These are phyloP conservation scores for Chamaetylas fuelleborni DNA, from an alignment of 2,113 vertebrate genomes.

Conservation along the genomic window DNA sequence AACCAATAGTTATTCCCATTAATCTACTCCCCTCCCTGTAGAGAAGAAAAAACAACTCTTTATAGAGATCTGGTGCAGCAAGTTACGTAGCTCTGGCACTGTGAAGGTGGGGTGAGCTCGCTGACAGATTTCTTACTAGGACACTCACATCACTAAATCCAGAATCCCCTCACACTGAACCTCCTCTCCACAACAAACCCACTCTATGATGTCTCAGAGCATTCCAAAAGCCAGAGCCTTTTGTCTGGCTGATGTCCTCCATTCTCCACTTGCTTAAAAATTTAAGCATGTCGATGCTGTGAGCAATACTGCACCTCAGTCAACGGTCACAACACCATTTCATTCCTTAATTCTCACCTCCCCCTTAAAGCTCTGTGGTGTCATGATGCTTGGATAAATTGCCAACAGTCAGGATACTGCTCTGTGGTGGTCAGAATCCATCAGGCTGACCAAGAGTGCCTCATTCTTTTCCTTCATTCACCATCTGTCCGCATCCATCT, in stretches of 20 bases:
- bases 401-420: background rate
- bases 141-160: background rate
- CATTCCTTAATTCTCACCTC: background rate
- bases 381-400: background rate
- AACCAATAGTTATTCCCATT: background rate
- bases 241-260: background rate
- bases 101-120: fast-evolving
- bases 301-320: background rate
- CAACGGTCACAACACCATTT: background rate
- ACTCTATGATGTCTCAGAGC: background rate
- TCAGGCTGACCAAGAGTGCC: background rate
- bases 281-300: background rate
- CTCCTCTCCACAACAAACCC: background rate
- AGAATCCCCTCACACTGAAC: background rate
- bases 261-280: background rate
- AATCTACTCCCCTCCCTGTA: background rate
- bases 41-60: background rate
- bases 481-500: slow-evolving; percentile 17
- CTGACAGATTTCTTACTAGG: background rate
- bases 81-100: background rate
- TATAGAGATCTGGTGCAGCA: background rate
- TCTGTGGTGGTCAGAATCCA: background rate
- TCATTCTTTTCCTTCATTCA: background rate
- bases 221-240: background rate
- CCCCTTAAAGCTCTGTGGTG: background rate